Evolutionary conservation across 2,888 invertebrate species (phyloP).

Genomic region (Tachystola acroxantha): DNA sequence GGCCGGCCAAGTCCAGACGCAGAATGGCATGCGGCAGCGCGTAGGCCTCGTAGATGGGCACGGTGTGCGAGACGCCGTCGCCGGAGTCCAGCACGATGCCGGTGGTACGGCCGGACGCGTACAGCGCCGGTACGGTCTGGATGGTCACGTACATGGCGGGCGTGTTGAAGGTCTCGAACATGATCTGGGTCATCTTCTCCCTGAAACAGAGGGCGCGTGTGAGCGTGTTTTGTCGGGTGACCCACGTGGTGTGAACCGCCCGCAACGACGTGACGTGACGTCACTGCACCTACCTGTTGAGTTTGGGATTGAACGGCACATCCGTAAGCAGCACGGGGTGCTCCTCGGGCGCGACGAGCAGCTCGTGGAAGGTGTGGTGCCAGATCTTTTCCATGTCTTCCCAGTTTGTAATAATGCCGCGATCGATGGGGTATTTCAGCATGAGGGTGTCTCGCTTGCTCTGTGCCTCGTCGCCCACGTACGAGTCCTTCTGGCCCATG

Average conservation of each 20-base stretch:
- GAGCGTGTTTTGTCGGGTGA: no score
- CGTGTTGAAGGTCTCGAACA: constrained; percentile 95
- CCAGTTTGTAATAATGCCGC: constrained; percentile 99
- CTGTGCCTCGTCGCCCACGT: constrained; percentile 97
- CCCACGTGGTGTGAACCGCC: no score
- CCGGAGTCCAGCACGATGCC: constrained; percentile 97
- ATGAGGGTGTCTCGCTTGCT: constrained; percentile 97
- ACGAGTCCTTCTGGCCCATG: constrained; percentile 98
- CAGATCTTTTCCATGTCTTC: constrained; percentile 99
- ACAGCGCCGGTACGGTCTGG: constrained; percentile 94
- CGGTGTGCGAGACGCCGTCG: constrained; percentile 97
- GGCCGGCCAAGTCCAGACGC: constrained; percentile 94
- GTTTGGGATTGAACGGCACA: no score
- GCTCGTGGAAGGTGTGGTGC: constrained; percentile 99
- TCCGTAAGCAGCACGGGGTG: no score
- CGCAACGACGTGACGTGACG: no score
- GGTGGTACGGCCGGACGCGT: constrained; percentile 97
- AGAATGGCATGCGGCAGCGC: constrained; percentile 95
- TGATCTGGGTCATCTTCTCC: constrained; percentile 95
- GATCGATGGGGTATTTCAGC: constrained; percentile 97
- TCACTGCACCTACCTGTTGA: no score
- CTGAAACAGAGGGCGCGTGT: constrained; percentile 49
- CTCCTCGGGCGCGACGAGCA: no score
- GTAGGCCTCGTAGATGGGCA: constrained; percentile 97
- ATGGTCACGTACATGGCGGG: constrained; percentile 97